These are phyloP conservation scores for Atta colombica DNA, from an alignment of 1,140 invertebrate species.

Conservation along the genomic window DNA sequence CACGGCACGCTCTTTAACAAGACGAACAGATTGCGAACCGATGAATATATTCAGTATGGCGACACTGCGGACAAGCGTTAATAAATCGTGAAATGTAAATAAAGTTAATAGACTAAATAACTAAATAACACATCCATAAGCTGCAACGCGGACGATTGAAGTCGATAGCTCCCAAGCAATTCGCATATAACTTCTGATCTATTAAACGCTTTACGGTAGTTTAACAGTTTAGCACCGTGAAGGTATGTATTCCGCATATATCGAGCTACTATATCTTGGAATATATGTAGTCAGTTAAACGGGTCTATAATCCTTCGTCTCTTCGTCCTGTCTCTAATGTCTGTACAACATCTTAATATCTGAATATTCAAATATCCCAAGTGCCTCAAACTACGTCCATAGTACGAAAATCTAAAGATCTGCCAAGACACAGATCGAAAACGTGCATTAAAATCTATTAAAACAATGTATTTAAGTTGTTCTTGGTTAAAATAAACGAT, in stretches of 20 bases:
- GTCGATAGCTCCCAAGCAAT: conserved; percentile 34
- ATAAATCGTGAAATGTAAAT: conserved; percentile 9
- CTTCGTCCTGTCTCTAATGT: conserved; percentile 27
- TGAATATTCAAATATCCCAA: conserved; percentile 38
- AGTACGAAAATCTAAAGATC: background rate
- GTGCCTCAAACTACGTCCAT: background rate
- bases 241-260: conserved; percentile 22
- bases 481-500: too few relatives aligned
- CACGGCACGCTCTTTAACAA: background rate
- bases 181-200: conserved; percentile 52
- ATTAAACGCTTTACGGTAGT: conserved; percentile 62
- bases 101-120: conserved; percentile 35
- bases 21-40: background rate
- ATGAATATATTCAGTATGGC: background rate
- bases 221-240: conserved; percentile 37
- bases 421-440: too few relatives aligned
- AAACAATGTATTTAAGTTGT: background rate
- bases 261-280: conserved; percentile 19
- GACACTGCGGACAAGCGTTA: background rate
- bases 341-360: conserved; percentile 30
- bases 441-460: background rate
- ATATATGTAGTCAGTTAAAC: conserved; percentile 21
- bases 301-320: conserved; percentile 49
- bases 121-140: conserved; percentile 16
- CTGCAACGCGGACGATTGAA: conserved; percentile 16